Base-by-base conservation (phyloP, 2,797 vertebrate genomes). In the Poeciliopsis presidionis region DNA sequence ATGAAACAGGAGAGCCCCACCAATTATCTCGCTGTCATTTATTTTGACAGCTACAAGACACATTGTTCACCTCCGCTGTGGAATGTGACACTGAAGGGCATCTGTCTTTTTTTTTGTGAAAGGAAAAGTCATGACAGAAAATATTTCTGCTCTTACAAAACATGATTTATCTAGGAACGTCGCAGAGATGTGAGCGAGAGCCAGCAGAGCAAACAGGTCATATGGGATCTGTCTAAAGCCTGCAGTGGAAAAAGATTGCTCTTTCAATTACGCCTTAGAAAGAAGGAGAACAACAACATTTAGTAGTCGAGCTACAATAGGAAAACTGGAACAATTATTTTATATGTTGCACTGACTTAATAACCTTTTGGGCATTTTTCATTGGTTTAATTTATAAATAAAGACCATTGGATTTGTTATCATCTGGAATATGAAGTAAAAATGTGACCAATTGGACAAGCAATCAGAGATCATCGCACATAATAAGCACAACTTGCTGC, bases 121-220 rank as follows among this genome's bases (percentile, higher is more conserved):
- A 93, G 89, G 88, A 92, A 94, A 93, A 87, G 87, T 81, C 81
- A 55, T 82, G 89, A 91, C 87, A 90, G 79, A 93, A 93, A 93
- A 90, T 87, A 89, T 92, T 94, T 91, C 88, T 87, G 84, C 93
- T 91, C 81, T 87, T 90, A 84, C 87, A 92, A 91, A 90, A 91
- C 90, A 85, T 94, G 93, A 95, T 95, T 95, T 95, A 94, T 95
- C 90, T 88, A 84, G 73, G 87, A 92, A 90, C 77, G 85, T 91
- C 90, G 91, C 84, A 43, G 72, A 91, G 87, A 91, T 93, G 93
- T 93, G 91, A 81, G 89, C 91, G 87, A 93, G 92, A 93, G 89
- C 90, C 91, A 93, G 89, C 88, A 71, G 93, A 93, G 90, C 94
- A 92, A 87, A 89, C 87, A 74, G 92, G 91, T 94, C 91, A 93